Percentiles rank a stretch among this genome's conserved stretches.
Evolutionary conservation across 2,797 vertebrate genomes (phyloP).

Genomic region (Gymnothorax reevesii): DNA sequence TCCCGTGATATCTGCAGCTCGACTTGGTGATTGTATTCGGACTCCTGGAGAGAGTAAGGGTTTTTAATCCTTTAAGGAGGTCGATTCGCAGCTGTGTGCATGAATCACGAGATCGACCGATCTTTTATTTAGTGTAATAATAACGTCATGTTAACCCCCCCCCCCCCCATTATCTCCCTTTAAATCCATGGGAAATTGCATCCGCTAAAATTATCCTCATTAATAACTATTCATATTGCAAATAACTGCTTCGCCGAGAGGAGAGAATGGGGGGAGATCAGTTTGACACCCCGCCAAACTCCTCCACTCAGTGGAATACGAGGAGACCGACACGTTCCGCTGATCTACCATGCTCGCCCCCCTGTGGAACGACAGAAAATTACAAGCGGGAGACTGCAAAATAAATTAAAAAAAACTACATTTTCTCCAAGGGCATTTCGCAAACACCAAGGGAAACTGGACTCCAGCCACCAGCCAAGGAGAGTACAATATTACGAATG

Average conservation of each 20-base stretch:
- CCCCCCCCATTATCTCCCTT: conserved; percentile 21
- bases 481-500: neutral
- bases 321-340: conserved; percentile 30
- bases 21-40: conserved; percentile 13
- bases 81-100: conserved; percentile 47
- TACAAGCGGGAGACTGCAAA: conserved; percentile 19
- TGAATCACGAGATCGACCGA: conserved; percentile 41
- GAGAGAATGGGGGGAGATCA: neutral
- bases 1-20: conserved; percentile 12
- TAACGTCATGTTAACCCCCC: conserved; percentile 19
- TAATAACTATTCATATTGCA: conserved; percentile 36
- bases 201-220: conserved; percentile 26
- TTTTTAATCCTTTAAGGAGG: conserved; percentile 44
- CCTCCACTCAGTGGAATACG: conserved; percentile 2
- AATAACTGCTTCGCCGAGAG: conserved; percentile 34
- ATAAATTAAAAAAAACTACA: conserved; percentile 8
- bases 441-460: conserved; percentile 3
- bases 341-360: conserved; percentile 47
- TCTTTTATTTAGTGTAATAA: conserved; percentile 36
- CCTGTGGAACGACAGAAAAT: conserved; percentile 40
- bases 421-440: conserved; percentile 16
- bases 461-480: neutral
- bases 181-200: conserved; percentile 29
- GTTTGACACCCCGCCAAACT: conserved; percentile 23
- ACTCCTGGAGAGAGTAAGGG: conserved; percentile 33